Base-by-base conservation (phyloP, 2,113 vertebrate genomes). In the Carassius auratus region DNA sequence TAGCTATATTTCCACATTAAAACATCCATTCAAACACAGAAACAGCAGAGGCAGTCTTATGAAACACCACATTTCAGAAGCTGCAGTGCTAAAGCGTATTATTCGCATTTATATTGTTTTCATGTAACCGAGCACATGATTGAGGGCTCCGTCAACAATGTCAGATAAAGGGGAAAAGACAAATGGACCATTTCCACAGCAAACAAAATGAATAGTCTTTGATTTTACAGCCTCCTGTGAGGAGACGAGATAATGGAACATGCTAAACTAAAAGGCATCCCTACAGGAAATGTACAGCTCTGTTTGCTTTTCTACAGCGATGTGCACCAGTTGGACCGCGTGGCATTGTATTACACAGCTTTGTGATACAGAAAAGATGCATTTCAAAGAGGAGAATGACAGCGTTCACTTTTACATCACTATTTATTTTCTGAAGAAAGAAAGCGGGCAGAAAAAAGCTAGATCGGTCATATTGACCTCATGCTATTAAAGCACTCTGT, bases 91-190 rank as follows among this genome's bases (percentile, higher is more conserved):
- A 38, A 50, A 13, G 68, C 36, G 17, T 71, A 42, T 75, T 50
- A 50, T 75, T 4, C n/a, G 21, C 71, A 75, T 75, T 4, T 75
- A 75, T 75, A 75, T 75, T 79, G 55, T 79, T 23, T 57, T 42
- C 19, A 42, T 79, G 57, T 1, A 26, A 15, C 21, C 13, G n/a
- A 26, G 71, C 1, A 2, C 38, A 75, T 79, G 76, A 79, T 84
- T 76, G 82, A 57, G 62, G 17, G 57, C 48, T 62, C 79, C 64
- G 83, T 61, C 80, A 30, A 59, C 21, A 52, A 50, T 73, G 73
- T 74, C n/a, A 85, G 85, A 90, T 89, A 87, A 83, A 75, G 68
- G 55, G 21, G 21, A 15, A 42, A 87, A 86, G 88, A 88, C 59
- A 85, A 88, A 88, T 89, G 88, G 81, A 42, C 33, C 4, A 38